A percentile compares a stretch with the other conserved stretches of the same genome.
phyloP scores from a whole-genome alignment of 2,888 invertebrate genomes.

The Leptinotarsa peninsularis region DNA sequence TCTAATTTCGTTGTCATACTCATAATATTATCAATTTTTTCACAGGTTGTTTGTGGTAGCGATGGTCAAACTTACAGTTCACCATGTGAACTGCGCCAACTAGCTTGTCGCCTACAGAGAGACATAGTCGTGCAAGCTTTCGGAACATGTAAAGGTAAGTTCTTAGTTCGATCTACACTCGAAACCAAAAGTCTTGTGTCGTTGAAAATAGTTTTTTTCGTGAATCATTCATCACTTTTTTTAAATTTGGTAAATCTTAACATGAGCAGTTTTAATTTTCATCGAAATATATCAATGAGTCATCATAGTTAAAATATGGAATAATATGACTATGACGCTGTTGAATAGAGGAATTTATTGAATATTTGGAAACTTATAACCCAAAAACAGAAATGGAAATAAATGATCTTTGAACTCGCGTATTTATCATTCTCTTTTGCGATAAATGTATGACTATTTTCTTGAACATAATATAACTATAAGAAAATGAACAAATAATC shows the following conservation, averaged over 20 bases:
- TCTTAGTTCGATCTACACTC: slow-evolving; percentile 2
- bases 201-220: not conserved
- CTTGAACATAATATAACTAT: too few relatives aligned
- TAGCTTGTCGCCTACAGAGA: slow-evolving; percentile 84
- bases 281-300: not conserved
- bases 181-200: slow-evolving; percentile 3
- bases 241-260: not conserved
- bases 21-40: slow-evolving; percentile 39
- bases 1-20: slow-evolving; percentile 20
- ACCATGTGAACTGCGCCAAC: slow-evolving; percentile 82
- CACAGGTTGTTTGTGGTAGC: slow-evolving; percentile 75
- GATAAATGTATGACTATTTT: too few relatives aligned
- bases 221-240: not conserved
- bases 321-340: too few relatives aligned
- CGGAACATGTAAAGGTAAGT: slow-evolving; percentile 77
- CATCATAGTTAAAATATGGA: too few relatives aligned
- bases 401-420: too few relatives aligned
- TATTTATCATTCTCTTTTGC: too few relatives aligned
- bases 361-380: too few relatives aligned
- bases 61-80: slow-evolving; percentile 85
- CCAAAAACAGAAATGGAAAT: too few relatives aligned
- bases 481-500: too few relatives aligned
- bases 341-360: too few relatives aligned
- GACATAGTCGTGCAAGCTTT: slow-evolving; percentile 83
- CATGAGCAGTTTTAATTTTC: not conserved